Conservation (phyloP, 1,140 invertebrate species). For the Zaprionus lachaisei region DNA sequence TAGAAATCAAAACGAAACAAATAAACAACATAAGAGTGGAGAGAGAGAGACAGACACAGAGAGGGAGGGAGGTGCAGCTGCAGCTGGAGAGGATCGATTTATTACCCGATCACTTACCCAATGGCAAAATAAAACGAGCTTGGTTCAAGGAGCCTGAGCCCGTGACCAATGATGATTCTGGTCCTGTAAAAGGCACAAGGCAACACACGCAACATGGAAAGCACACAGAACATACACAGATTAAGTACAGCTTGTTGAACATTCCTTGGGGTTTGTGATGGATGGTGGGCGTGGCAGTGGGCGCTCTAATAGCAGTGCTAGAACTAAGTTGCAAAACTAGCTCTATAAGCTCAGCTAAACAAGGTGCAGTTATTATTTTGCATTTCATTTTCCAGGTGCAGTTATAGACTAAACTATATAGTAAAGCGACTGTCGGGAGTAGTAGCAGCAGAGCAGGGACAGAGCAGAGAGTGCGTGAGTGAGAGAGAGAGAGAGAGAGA, state of each 20-base stretch:
- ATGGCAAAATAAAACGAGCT: constrained; percentile 78
- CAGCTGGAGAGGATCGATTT: constrained; percentile 10
- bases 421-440: constrained; percentile 36
- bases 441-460: constrained; percentile 35
- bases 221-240: constrained; percentile 56
- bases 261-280: constrained; percentile 3
- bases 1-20: constrained; percentile 66
- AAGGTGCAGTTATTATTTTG: constrained; percentile 21
- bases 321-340: constrained; percentile 26
- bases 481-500: constrained; percentile 5
- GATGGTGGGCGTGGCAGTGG: constrained; percentile 23
- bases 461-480: constrained; percentile 41
- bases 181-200: constrained; percentile 2
- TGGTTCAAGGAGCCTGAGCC: constrained; percentile 49
- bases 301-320: constrained; percentile 64
- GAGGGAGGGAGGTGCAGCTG: constrained; percentile 13
- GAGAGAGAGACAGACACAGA: constrained; percentile 10
- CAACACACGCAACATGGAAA: constrained; percentile 16
- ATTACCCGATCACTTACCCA: constrained; percentile 72
- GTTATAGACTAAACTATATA: constrained; percentile 7
- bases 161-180: constrained; percentile 1
- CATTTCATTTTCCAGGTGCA: constrained; percentile 51
- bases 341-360: constrained; percentile 31
- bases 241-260: background rate
- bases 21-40: constrained; percentile 26